Conservation (phyloP, 2,113 vertebrate genomes). For the Ceuthmochares aereus region DNA sequence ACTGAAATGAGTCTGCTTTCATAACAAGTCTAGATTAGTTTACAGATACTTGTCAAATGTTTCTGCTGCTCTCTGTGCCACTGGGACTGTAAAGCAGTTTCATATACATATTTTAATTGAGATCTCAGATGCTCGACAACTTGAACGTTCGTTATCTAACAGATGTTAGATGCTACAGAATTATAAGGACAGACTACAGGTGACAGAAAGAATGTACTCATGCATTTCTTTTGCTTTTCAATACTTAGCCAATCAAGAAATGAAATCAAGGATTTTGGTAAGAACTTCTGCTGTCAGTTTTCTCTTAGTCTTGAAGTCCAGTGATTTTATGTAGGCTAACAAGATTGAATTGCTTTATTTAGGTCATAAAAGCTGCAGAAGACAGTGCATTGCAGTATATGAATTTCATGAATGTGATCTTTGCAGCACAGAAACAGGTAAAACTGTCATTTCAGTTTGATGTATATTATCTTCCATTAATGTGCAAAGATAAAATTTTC, state of each 20-base stretch:
- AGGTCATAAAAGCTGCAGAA: slow-evolving; percentile 97
- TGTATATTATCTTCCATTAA: neutral
- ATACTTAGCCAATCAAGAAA: slow-evolving; percentile 86
- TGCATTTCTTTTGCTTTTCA: slow-evolving; percentile 9
- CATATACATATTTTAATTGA: rapidly evolving
- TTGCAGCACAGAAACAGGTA: slow-evolving; percentile 97
- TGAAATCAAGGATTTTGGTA: slow-evolving; percentile 96
- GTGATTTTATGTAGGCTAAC: neutral
- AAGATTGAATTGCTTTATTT: neutral
- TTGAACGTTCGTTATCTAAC: neutral
- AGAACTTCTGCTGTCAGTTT: slow-evolving; percentile 45
- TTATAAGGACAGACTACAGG: neutral
- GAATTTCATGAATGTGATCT: slow-evolving; percentile 99
- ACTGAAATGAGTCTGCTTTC: neutral
- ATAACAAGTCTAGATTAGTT: neutral
- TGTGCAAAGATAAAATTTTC: neutral
- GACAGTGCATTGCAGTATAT: slow-evolving; percentile 95
- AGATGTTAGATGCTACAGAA: neutral
- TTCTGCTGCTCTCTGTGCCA: neutral
- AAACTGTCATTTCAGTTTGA: neutral
- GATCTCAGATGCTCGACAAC: neutral
- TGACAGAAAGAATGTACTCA: neutral
- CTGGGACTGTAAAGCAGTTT: neutral
- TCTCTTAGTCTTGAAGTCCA: neutral
- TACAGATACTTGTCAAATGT: neutral